A percentile compares a stretch with the other conserved stretches of the same genome.
These are phyloP conservation scores for Ammodytes marinus DNA, from an alignment of 2,113 vertebrate species.

Conservation along the genomic window DNA sequence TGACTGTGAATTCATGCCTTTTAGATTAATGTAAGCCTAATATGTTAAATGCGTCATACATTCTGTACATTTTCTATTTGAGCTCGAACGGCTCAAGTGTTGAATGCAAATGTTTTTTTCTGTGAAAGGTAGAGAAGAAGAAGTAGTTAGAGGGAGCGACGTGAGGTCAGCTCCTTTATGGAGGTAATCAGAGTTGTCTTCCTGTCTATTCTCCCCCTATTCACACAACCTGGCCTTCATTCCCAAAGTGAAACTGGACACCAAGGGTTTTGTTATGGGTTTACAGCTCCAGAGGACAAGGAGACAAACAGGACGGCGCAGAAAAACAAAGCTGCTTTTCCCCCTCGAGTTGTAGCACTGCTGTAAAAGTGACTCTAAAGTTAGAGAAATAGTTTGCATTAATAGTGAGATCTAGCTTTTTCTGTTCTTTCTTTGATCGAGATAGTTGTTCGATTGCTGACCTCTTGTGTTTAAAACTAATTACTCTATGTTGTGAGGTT, in stretches of 20 bases:
- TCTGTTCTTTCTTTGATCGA: slow-evolving; percentile 6
- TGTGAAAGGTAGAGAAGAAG: slow-evolving; percentile 27
- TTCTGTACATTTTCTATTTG: background rate
- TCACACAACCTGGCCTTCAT: slow-evolving; percentile 76
- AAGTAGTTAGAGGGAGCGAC: slow-evolving; percentile 55
- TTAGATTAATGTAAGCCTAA: background rate
- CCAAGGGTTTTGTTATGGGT: slow-evolving; percentile 72
- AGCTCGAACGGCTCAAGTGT: background rate
- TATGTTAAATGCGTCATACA: too few relatives aligned
- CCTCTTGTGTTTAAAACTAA: slow-evolving; percentile 23
- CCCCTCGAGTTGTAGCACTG: slow-evolving; percentile 18
- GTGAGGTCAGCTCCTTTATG: slow-evolving; percentile 81
- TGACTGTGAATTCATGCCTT: background rate
- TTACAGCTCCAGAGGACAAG: slow-evolving; percentile 73
- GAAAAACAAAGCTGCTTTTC: slow-evolving; percentile 24
- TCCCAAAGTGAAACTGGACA: slow-evolving; percentile 79
- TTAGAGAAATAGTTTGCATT: slow-evolving; percentile 32
- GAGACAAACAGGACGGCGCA: slow-evolving; percentile 68
- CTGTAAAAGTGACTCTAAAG: slow-evolving; percentile 48
- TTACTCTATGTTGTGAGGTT: slow-evolving; percentile 44
- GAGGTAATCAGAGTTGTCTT: slow-evolving; percentile 80
- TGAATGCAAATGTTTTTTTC: slow-evolving; percentile 9
- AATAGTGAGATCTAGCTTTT: slow-evolving; percentile 2
- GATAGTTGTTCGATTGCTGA: slow-evolving; percentile 5
- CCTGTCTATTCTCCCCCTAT: slow-evolving; percentile 78